Evolutionary conservation across 53 echinoderm and acorn worm genomes (phyloP), one percentile per base, ranked within the genome.

Genomic region (Actinopyga echinites): DNA sequence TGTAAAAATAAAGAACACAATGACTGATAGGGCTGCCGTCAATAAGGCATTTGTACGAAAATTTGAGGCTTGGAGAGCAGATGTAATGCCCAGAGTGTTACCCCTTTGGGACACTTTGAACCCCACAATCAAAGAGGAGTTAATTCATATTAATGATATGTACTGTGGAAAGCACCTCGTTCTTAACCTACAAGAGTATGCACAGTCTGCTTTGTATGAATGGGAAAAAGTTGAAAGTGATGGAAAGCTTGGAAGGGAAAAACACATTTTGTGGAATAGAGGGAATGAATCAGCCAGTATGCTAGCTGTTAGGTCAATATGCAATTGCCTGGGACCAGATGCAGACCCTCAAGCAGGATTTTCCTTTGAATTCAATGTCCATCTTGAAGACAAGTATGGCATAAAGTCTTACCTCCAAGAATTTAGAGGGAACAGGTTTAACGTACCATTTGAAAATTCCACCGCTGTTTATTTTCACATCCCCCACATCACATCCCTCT

Each of bases 341-440:
- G 85, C 85, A 23, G 68, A 89, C 60, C 85, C 85, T 57, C 69
- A 85, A 80, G 42, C 79, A 15, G 85, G 89, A 25, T 89, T 61
- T 43, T 75, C 79, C 5, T 84, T 84, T 69, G 79, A 89, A 75
- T 89, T 89, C 49, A 89, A 56, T 63, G 89, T 84, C 35, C 86
- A 86, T 58, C 79, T 86, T 7, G 86, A 86, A 49, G 86, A 79
- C 37, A 26, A 60, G 45, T 79, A 34, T 42, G 45, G 57, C 20
- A 65, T 77, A 37, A 74, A 69, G 40, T 84, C 65, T 9, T 77
- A 85, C 49, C 52, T 89, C 56, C 80, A 89, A 30, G 85, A 65
- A 25, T 89, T 78, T 56, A 42, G 82, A 6, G 89, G 89, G 21
- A 89, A 89, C 64, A 30, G 89, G 23, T 89, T 89, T 35, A 89